Evolutionary conservation across 1,140 invertebrate genomes (phyloP), one percentile per base, ranked within the genome.

Genomic region (Amphibalanus amphitrite): DNA sequence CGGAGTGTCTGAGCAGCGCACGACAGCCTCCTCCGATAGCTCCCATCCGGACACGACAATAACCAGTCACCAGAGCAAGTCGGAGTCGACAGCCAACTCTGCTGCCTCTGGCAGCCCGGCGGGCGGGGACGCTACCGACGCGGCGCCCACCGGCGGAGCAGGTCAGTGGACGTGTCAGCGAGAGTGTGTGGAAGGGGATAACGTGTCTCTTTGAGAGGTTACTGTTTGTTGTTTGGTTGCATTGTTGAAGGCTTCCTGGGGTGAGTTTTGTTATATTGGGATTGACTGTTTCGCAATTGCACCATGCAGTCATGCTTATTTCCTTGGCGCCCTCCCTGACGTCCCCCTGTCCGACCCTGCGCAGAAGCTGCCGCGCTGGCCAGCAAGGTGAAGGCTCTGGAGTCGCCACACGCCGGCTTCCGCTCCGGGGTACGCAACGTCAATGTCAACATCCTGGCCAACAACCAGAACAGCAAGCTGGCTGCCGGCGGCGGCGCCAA

Each of bases 401-500:
- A 82, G 69, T 76, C 29, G 33, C 65, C 69, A 29, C 29, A 65
- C 33, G 59, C 64, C 74, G 65, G 26, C 72, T 29, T 28, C 70
- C 47, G 26, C 81, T 59, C 47, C 47, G 47, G 10, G 1, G 47
- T 13, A 1, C 47, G 47, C 47, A 82, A 82, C 75, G 79, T 77
- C 30, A 75, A 73, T 28, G 73, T 75, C 33, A 73, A 74, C 30
- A 75, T 76, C 40, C 78, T 82, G 69, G 79, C 82, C 59, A 84
- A 85, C 75, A 84, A 85, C 72, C 82, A 84, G 74, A 77, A 77
- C 67, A 70, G 71, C 29, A 75, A 82, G 73, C 79, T 82, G 74
- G 78, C 78, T 74, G 76, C 76, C 70, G 73, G 78, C 69, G 77
- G 78, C 28, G 84, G 83, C 28, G 84, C 84, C 30, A 85, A 86